Evolutionary conservation across 2,113 vertebrate genomes (phyloP).

Genomic region (Clarias gariepinus): DNA sequence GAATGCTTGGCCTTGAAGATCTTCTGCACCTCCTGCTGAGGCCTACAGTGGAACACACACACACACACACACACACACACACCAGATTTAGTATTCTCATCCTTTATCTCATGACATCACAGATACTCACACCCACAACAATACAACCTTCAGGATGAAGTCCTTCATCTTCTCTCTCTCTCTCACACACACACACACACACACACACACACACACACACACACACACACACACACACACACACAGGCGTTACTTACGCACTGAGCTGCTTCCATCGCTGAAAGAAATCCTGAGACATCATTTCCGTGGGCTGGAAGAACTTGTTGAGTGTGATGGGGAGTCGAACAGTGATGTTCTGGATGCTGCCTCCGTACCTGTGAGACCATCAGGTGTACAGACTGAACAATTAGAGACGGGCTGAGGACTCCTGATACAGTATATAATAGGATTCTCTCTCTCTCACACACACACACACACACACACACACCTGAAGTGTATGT

Average conservation of each 20-base stretch:
- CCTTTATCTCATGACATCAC: background rate
- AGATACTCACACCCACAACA: background rate
- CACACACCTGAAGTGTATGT: constrained; percentile 81
- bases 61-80: background rate
- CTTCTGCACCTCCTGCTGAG: constrained; percentile 90
- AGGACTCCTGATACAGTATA: background rate
- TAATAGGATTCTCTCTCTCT: background rate
- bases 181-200: too few species aligned
- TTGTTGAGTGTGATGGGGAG: constrained; percentile 91
- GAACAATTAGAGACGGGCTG: background rate
- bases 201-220: too few species aligned
- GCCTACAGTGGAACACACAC: constrained; percentile 63
- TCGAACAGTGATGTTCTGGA: constrained; percentile 85
- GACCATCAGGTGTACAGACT: background rate
- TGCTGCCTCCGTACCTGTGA: constrained; percentile 83
- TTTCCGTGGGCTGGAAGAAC: constrained; percentile 93
- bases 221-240: too few species aligned
- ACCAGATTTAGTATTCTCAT: background rate
- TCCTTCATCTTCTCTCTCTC: background rate
- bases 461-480: constrained; percentile 2
- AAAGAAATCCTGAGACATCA: constrained; percentile 89
- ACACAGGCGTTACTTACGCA: constrained; percentile 31
- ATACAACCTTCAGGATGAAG: background rate
- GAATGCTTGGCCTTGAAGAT: constrained; percentile 89
- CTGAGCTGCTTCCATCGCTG: constrained; percentile 95